Base-by-base conservation (phyloP, 2,113 vertebrate genomes). In the Formicarius rufipectus region DNA sequence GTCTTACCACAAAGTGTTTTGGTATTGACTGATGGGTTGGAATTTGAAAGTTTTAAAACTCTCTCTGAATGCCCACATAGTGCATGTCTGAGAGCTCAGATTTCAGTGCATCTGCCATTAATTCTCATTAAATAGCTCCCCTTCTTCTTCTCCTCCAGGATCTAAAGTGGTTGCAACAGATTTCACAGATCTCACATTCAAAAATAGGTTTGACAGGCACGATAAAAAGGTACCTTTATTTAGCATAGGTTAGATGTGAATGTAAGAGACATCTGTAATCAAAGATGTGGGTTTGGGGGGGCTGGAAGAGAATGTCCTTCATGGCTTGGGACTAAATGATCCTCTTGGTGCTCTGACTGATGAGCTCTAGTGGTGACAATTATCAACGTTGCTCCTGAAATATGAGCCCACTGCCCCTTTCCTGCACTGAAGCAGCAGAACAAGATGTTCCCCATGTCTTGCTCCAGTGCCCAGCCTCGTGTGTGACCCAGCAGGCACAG, bases 1-100 rank as follows among this genome's bases (percentile, higher is more conserved):
- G 72, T 81, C 81, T 88, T 86, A 53, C 74, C 42, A 67, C 66
- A 85, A 39, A 94, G 31, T 89, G 66, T 85, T 91, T 63, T 40
- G 45, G 56, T 91, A 93, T 93, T 75, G 67, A 95, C 95, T 63
- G 52, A 84, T 88, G 58, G 80, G 21, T 42, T 75, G 49, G 80
- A 92, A 93, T 85, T 60, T 66, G 60, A 67, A 89, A 92, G 81
- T 90, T 93, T 72, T 78, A 77, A 63, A 93, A 79, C 67, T 69
- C 59, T 71, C 16, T 33, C 58, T 94, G 42, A 49, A 0, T 90
- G 86, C 59, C 39, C 45, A 47, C 52, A 16, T 9, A 56, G 67
- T 21, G 47, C 69, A 30, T 8, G 3, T 67, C 68, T 85, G 82
- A 72, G 52, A 86, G 68, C 62, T 83, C 73, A 69, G 66, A 60